phyloP scores from a whole-genome alignment of 2,797 vertebrate genomes.

The Choloepus didactylus region DNA sequence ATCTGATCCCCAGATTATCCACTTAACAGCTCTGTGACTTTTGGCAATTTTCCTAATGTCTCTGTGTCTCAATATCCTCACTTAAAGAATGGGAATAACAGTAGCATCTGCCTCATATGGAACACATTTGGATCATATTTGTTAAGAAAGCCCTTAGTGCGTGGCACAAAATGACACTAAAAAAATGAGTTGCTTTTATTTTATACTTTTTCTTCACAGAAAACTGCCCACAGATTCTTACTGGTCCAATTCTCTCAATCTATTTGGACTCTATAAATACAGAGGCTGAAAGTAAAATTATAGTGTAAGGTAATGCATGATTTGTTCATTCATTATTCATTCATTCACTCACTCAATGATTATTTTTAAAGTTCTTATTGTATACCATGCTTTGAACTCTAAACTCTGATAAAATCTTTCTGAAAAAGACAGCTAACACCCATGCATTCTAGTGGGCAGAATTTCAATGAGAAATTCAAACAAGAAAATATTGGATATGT shows the following conservation, averaged over 20 bases:
- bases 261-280: neutral
- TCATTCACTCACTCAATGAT: neutral
- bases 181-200: neutral
- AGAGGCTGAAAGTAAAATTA: neutral
- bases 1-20: neutral
- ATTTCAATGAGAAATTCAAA: neutral
- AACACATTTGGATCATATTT: neutral
- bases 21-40: too few species aligned
- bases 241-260: neutral
- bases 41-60: too few species aligned
- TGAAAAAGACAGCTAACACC: neutral
- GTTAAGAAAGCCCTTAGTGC: neutral
- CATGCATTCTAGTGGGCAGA: neutral
- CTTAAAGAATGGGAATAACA: too few species aligned
- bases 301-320: neutral
- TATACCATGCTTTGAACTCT: neutral
- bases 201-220: neutral
- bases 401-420: neutral
- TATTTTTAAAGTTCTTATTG: neutral
- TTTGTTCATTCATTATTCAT: neutral
- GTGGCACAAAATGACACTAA: neutral
- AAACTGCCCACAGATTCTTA: neutral
- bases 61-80: too few species aligned
- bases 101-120: neutral
- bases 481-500: neutral